Conservation (phyloP, 2,113 vertebrate genomes). For the human (Homo sapiens) region DNA sequence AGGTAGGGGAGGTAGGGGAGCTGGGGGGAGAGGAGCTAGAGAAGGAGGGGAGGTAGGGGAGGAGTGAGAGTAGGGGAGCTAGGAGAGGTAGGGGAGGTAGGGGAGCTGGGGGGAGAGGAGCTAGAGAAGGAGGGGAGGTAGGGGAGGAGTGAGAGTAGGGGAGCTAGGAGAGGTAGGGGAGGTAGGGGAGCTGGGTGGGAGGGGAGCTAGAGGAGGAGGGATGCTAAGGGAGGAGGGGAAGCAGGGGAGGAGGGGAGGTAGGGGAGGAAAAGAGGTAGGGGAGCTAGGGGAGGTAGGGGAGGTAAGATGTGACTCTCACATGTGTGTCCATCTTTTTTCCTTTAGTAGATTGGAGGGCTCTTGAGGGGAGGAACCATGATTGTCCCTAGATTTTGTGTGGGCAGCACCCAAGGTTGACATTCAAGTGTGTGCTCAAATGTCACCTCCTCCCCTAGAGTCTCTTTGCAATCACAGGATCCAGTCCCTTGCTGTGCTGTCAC, state of each 20-base stretch:
- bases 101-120: fast-evolving
- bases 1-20: background rate
- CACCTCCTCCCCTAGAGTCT: background rate
- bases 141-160: too few species aligned
- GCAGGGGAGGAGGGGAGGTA: background rate
- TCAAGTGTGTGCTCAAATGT: background rate
- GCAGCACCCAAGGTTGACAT: background rate
- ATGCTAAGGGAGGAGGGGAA: background rate
- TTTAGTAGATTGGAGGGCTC: background rate
- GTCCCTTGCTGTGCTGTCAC: background rate
- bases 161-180: background rate
- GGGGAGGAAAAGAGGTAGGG: too few species aligned
- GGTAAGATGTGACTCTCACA: too few species aligned
- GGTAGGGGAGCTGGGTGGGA: too few species aligned
- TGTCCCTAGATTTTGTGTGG: background rate
- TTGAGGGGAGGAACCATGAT: background rate
- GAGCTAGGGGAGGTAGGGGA: background rate
- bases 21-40: fast-evolving
- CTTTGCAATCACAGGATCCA: background rate
- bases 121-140: too few species aligned
- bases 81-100: background rate
- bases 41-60: too few species aligned
- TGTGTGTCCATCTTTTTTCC: background rate
- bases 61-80: too few species aligned
- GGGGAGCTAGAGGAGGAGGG: too few species aligned